Evolutionary conservation across 2,888 invertebrate genomes (phyloP).

Genomic region (Plutella xylostella): DNA sequence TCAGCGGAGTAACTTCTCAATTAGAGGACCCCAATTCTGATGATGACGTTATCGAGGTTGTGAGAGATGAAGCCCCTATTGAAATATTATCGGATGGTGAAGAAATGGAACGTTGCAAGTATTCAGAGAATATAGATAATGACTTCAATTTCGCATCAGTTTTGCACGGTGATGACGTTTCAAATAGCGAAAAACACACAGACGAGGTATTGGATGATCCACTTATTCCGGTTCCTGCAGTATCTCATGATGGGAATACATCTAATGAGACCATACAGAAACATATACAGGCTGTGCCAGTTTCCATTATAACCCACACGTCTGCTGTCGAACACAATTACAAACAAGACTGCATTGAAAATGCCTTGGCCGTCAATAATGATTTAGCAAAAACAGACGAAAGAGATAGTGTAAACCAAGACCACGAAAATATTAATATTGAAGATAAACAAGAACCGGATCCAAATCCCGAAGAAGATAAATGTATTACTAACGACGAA

Average conservation of each 20-base stretch:
- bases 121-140: neutral
- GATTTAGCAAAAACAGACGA: too few relatives aligned
- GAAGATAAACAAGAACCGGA: too few relatives aligned
- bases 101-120: conserved; percentile 38
- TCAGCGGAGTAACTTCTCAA: conserved; percentile 26
- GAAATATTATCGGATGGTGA: conserved; percentile 57
- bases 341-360: too few relatives aligned
- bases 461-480: neutral
- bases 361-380: too few relatives aligned
- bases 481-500: too few relatives aligned
- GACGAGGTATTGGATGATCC: neutral
- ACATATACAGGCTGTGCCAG: conserved; percentile 15
- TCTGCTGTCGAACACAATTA: conserved; percentile 13
- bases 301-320: conserved; percentile 15
- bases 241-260: neutral
- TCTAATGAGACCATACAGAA: conserved; percentile 16
- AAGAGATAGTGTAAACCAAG: too few relatives aligned
- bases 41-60: conserved; percentile 60
- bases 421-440: too few relatives aligned
- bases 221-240: too few relatives aligned
- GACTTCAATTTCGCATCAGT: neutral
- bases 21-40: conserved; percentile 39
- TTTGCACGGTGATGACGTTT: neutral
- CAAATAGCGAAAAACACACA: neutral
- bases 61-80: conserved; percentile 56